Conservation (phyloP, 2,888 invertebrate species). For the Drosophila greeni region DNA sequence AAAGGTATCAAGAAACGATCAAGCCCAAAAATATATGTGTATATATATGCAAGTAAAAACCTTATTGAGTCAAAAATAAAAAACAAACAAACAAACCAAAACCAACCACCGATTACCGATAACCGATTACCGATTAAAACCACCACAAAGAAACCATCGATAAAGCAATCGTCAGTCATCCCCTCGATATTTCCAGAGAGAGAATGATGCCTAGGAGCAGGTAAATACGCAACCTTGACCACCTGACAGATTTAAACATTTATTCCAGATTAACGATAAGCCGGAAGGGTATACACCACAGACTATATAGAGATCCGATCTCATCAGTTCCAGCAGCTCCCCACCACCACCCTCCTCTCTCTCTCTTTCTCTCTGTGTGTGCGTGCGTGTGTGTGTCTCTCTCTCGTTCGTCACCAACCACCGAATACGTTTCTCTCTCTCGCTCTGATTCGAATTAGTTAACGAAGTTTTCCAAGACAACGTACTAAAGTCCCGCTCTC, state of each 20-base stretch:
- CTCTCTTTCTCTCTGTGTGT: conserved; percentile 11
- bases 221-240: conserved; percentile 54
- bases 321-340: no score
- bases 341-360: conserved; percentile 2
- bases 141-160: conserved; percentile 15
- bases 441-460: conserved; percentile 18
- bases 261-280: conserved; percentile 45
- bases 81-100: conserved; percentile 18
- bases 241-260: conserved; percentile 47
- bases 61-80: conserved; percentile 1
- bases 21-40: conserved; percentile 5
- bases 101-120: conserved; percentile 15
- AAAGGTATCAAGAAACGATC: conserved; percentile 51
- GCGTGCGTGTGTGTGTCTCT: conserved; percentile 17
- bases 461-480: neutral
- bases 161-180: conserved; percentile 25
- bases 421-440: conserved; percentile 20
- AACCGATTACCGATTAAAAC: conserved; percentile 2
- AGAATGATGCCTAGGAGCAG: conserved; percentile 49
- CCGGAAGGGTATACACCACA: neutral
- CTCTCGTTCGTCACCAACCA: conserved; percentile 18
- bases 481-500: conserved; percentile 45
- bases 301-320: neutral
- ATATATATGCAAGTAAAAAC: neutral
- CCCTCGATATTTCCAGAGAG: conserved; percentile 22